These are phyloP conservation scores for Alentia gelatinosa DNA, from an alignment of 2,888 invertebrate species.

Conservation along the genomic window DNA sequence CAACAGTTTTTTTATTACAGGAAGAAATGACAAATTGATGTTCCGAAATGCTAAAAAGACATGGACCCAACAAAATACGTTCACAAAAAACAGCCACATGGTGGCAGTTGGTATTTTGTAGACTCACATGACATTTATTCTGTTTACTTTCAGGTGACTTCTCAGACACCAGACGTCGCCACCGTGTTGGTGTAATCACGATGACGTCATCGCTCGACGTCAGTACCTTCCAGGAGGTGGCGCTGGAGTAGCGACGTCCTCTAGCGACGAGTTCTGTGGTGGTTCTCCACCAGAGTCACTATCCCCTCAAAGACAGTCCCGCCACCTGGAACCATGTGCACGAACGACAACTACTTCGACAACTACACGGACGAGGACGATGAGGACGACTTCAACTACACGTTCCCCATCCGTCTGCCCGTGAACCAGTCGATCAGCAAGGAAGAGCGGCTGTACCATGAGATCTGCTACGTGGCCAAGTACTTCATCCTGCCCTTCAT, in stretches of 20 bases:
- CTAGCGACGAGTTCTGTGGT: not conserved
- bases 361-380: constrained; percentile 38
- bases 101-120: not conserved
- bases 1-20: no score
- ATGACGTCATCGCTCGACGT: not conserved
- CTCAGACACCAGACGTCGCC: not conserved
- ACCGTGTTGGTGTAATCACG: not conserved
- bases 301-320: not conserved
- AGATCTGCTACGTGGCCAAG: constrained; percentile 1
- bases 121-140: not conserved
- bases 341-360: not conserved
- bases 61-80: not conserved
- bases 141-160: not conserved
- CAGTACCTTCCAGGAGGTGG: not conserved
- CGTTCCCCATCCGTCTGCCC: not conserved
- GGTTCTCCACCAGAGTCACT: not conserved
- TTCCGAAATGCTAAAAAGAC: not conserved
- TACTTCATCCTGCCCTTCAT: constrained; percentile 43
- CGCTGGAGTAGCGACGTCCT: not conserved
- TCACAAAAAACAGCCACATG: not conserved
- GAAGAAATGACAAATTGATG: no score
- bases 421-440: not conserved
- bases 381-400: not conserved
- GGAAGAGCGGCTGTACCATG: constrained; percentile 1
- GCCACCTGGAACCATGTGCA: constrained; percentile 24